These are phyloP conservation scores for mouse (Mus musculus) DNA, from an alignment of 2,113 vertebrate genomes.

Conservation along the genomic window GRCm39 chr10:11982501-11983000, in stretches of 20 bases:
- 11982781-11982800: neutral
- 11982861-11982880: neutral
- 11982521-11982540: neutral
- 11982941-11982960: neutral
- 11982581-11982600: neutral
- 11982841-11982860: neutral
- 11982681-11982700: neutral
- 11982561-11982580: neutral
- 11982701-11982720: neutral
- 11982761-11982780: neutral
- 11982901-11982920: neutral
- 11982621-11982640: neutral
- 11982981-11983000: neutral
- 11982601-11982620: neutral
- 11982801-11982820: neutral
- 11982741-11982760: neutral
- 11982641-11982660: neutral
- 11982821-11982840: neutral
- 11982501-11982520: neutral
- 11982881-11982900: neutral
- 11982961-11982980: neutral
- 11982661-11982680: neutral
- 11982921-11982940: neutral
- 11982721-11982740: neutral
- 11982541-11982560: neutral